A percentile compares a stretch with the other conserved stretches of the same genome.
These are phyloP conservation scores for Tubulanus polymorphus DNA, from an alignment of 2,888 invertebrate genomes.

Conservation along the genomic window DNA sequence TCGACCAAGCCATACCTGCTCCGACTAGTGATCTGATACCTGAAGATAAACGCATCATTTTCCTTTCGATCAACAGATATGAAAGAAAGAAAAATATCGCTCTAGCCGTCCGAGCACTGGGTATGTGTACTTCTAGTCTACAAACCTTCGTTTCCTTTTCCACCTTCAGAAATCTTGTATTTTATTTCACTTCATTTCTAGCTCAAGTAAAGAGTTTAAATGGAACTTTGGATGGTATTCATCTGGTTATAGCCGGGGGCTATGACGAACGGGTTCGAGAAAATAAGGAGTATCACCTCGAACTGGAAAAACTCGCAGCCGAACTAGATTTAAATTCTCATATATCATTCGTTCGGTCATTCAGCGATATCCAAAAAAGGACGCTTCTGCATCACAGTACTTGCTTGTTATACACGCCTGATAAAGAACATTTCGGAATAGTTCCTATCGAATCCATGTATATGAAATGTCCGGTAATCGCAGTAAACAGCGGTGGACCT, in stretches of 20 bases:
- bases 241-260: conserved; percentile 91
- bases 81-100: conserved; percentile 94
- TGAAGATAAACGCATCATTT: conserved; percentile 55
- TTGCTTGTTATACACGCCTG: conserved; percentile 89
- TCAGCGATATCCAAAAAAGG: conserved; percentile 79
- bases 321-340: conserved; percentile 61
- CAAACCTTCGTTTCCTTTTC: too few species aligned
- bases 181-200: too few species aligned
- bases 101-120: conserved; percentile 78
- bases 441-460: conserved; percentile 99
- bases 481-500: conserved; percentile 93
- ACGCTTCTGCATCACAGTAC: conserved; percentile 72
- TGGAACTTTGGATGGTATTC: conserved; percentile 55
- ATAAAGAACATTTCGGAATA: conserved; percentile 97
- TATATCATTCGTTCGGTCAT: conserved; percentile 81
- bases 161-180: too few species aligned
- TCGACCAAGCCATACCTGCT: conserved; percentile 32
- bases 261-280: conserved; percentile 85
- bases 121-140: conserved; percentile 56
- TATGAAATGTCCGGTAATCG: conserved; percentile 86
- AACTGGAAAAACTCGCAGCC: conserved; percentile 66
- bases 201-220: background rate
- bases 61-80: conserved; percentile 93
- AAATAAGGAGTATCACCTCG: conserved; percentile 79
- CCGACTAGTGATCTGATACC: conserved; percentile 36